Conservation (phyloP, 2,113 vertebrate genomes). For the Poecilia latipinna region DNA sequence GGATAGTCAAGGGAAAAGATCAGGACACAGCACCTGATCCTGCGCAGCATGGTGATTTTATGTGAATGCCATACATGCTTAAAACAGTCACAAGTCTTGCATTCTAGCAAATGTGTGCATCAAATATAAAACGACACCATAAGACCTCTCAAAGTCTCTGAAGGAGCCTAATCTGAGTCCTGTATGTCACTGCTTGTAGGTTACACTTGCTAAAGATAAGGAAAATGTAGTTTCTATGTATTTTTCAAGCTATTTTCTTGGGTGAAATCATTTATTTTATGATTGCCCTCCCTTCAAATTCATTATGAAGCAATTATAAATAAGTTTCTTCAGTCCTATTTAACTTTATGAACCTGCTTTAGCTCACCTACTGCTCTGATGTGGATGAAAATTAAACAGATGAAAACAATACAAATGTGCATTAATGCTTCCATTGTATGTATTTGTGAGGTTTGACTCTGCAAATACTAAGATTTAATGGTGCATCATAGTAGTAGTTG, state of each 20-base stretch:
- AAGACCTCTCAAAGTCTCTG: background rate
- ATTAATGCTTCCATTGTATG: background rate
- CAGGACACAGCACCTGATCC: slow-evolving; percentile 63
- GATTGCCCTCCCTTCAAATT: background rate
- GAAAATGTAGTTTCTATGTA: too few species aligned
- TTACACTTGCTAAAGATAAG: too few species aligned
- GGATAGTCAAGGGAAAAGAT: slow-evolving; percentile 42
- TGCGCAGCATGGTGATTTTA: slow-evolving; percentile 48
- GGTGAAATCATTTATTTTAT: background rate
- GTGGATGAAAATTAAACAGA: background rate
- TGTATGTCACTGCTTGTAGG: too few species aligned
- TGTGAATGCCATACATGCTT: slow-evolving; percentile 21
- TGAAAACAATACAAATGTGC: background rate
- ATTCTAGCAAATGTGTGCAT: too few species aligned
- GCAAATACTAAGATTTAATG: slow-evolving; percentile 2
- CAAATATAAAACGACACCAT: too few species aligned
- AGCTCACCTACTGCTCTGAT: background rate
- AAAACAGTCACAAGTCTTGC: too few species aligned
- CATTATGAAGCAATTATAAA: slow-evolving; percentile 4
- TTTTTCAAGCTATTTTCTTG: too few species aligned
- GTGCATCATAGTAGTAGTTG: slow-evolving; percentile 10
- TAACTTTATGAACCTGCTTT: background rate
- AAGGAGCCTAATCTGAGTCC: background rate
- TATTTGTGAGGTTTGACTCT: slow-evolving; percentile 5
- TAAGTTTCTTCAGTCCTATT: background rate